phyloP scores from a whole-genome alignment of 1,140 invertebrate species.

The Drosophila repleta region DNA sequence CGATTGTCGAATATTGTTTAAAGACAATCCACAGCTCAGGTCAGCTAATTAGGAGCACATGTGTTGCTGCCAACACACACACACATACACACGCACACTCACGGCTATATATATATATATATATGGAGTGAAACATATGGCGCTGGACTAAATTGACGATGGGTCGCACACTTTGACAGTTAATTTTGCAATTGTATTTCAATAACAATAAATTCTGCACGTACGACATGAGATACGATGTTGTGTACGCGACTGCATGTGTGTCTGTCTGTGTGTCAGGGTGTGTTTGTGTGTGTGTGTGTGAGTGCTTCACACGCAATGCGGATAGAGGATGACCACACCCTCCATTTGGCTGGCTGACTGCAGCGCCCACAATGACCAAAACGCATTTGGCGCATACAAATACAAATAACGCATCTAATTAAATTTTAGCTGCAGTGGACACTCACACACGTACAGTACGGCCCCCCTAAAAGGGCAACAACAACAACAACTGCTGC shows the following conservation, averaged over 20 bases:
- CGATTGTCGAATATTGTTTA: constrained; percentile 35
- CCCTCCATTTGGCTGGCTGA: constrained; percentile 13
- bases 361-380: constrained; percentile 15
- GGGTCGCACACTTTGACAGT: constrained; percentile 82
- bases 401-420: constrained; percentile 71
- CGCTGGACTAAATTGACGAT: constrained; percentile 62
- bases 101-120: not conserved
- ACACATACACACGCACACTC: not conserved
- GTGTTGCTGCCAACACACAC: constrained; percentile 6
- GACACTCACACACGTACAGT: constrained; percentile 38
- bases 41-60: constrained; percentile 49
- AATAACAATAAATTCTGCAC: constrained; percentile 82
- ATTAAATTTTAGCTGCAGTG: constrained; percentile 77
- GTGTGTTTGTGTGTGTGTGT: constrained; percentile 15
- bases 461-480: constrained; percentile 7
- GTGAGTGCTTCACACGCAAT: constrained; percentile 12
- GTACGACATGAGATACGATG: constrained; percentile 66
- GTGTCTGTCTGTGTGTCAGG: too few species aligned
- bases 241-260: constrained; percentile 15
- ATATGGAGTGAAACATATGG: constrained; percentile 57
- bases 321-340: constrained; percentile 31
- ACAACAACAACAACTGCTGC: constrained; percentile 17
- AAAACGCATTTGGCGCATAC: constrained; percentile 61
- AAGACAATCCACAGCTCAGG: constrained; percentile 28
- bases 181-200: constrained; percentile 84